phyloP scores from a whole-genome alignment of 30 jellyfish, hydroid and myxozoan genomes.

The Aurelia aurita complex sp. Pacific region DNA sequence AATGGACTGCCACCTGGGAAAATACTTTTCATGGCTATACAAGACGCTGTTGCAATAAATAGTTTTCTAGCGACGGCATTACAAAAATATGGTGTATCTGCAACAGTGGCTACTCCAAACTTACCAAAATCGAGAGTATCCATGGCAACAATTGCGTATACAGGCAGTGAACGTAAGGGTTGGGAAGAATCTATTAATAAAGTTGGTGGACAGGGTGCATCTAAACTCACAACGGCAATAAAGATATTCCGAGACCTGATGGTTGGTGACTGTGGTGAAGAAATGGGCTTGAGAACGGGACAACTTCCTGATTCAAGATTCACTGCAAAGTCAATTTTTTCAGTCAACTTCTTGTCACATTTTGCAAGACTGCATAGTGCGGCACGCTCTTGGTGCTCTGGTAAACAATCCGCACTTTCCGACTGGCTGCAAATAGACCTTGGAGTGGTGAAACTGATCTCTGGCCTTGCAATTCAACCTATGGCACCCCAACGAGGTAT shows the following conservation, averaged over 20 bases:
- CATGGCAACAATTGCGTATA: slow-evolving; percentile 41
- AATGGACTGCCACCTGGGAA: slow-evolving; percentile 24
- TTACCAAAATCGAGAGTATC: not conserved
- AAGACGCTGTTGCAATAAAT: not conserved
- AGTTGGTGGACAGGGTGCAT: not conserved
- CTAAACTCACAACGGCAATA: slow-evolving; percentile 4
- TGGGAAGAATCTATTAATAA: slow-evolving; percentile 32
- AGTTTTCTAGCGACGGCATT: slow-evolving; percentile 15
- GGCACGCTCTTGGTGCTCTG: slow-evolving; percentile 43
- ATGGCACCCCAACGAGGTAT: not conserved
- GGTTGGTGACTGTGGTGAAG: slow-evolving; percentile 45
- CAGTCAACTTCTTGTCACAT: not conserved
- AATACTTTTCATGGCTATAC: slow-evolving; percentile 28
- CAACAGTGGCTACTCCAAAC: slow-evolving; percentile 30
- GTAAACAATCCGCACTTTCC: slow-evolving; percentile 5
- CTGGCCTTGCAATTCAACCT: slow-evolving; percentile 48
- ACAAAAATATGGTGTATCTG: slow-evolving; percentile 44
- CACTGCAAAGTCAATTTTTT: slow-evolving; percentile 18
- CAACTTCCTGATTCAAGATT: slow-evolving; percentile 41
- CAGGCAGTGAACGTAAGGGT: slow-evolving; percentile 36
- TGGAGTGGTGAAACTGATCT: slow-evolving; percentile 12
- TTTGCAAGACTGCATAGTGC: slow-evolving; percentile 20
- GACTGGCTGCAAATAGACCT: slow-evolving; percentile 39
- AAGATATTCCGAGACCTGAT: slow-evolving; percentile 16
- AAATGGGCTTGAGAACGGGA: slow-evolving; percentile 35